phyloP scores from a whole-genome alignment of 2,797 vertebrate species.

The Stomatorhinus walkeri region DNA sequence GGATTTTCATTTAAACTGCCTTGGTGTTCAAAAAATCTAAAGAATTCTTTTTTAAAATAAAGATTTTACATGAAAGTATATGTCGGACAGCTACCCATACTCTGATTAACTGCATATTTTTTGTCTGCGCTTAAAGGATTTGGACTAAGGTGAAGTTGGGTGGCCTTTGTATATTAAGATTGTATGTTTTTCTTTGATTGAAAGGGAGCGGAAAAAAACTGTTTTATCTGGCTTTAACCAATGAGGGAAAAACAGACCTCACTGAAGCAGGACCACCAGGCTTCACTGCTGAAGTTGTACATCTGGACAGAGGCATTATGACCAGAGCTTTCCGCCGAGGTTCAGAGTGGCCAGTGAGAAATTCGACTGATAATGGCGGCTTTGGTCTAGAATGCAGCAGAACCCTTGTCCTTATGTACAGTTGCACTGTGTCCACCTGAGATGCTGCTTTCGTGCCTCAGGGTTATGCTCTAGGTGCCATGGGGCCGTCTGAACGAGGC shows the following conservation, averaged over 20 bases:
- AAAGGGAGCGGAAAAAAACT: slow-evolving; percentile 49
- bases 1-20: background rate
- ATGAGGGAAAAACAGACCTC: slow-evolving; percentile 34
- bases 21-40: background rate
- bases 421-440: background rate
- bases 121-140: slow-evolving; percentile 36
- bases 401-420: background rate
- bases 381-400: background rate
- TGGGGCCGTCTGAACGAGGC: background rate
- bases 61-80: background rate
- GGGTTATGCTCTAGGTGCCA: background rate
- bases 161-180: slow-evolving; percentile 21
- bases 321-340: background rate
- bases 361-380: background rate
- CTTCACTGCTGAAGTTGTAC: slow-evolving; percentile 7
- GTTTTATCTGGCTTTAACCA: slow-evolving; percentile 37
- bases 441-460: background rate
- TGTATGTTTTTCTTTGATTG: background rate
- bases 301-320: slow-evolving; percentile 24
- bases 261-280: slow-evolving; percentile 29
- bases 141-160: slow-evolving; percentile 24
- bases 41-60: background rate
- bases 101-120: slow-evolving; percentile 31
- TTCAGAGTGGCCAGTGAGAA: background rate
- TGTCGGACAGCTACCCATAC: slow-evolving; percentile 32